Percentiles rank a stretch among this genome's conserved stretches.
Conservation (phyloP, 2,113 vertebrate species). For the Protomyctophum bolini region DNA sequence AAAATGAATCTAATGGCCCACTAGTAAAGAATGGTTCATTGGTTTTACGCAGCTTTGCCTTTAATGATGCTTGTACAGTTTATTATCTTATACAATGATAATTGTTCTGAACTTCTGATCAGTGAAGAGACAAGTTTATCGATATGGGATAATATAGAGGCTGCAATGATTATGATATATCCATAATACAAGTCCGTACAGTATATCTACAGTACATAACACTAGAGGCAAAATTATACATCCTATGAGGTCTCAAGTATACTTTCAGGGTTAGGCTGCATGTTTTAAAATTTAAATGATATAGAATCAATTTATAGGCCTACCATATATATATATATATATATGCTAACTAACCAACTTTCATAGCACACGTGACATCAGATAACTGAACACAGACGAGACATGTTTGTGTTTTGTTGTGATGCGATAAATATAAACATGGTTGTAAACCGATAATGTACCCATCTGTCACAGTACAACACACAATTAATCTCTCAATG, state of each 20-base stretch:
- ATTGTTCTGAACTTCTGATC: not conserved
- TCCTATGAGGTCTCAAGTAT: no score
- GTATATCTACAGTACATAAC: no score
- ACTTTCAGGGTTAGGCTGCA: no score
- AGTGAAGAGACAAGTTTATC: not conserved
- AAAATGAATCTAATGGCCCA: conserved; percentile 25
- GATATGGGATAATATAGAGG: not conserved
- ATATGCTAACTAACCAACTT: conserved; percentile 27
- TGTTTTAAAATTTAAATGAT: no score
- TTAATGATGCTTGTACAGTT: not conserved
- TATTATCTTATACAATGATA: conserved; percentile 1
- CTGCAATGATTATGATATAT: not conserved
- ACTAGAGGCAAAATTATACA: no score
- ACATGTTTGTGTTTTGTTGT: conserved; percentile 10
- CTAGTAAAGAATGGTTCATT: conserved; percentile 9
- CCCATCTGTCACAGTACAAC: conserved; percentile 51
- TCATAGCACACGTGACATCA: conserved; percentile 6
- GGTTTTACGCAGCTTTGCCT: conserved; percentile 1
- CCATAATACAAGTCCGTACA: no score
- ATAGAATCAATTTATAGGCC: no score
- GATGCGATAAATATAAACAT: conserved; percentile 5
- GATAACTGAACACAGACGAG: conserved; percentile 27
- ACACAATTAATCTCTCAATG: conserved; percentile 53
- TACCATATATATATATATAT: no score
- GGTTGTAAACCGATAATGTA: conserved; percentile 18